phyloP scores from a whole-genome alignment of 1,140 invertebrate species.

The Camponotus floridanus region DNA sequence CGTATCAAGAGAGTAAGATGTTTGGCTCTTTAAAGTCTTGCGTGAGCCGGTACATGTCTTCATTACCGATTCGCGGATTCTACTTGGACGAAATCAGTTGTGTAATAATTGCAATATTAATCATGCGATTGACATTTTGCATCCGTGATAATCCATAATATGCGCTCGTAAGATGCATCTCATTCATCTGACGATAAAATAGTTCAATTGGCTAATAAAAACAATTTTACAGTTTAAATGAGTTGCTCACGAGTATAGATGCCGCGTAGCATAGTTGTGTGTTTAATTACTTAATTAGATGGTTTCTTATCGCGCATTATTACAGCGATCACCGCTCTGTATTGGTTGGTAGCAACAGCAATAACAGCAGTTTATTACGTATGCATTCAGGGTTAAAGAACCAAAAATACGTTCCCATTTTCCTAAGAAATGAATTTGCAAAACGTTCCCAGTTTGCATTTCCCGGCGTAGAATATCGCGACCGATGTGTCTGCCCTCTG shows the following conservation, averaged over 20 bases:
- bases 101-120: neutral
- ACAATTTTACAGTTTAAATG: neutral
- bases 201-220: slow-evolving; percentile 3
- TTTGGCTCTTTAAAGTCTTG: neutral
- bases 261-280: neutral
- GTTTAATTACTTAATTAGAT: slow-evolving; percentile 71
- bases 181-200: slow-evolving; percentile 4
- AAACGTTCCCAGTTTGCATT: slow-evolving; percentile 26
- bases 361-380: slow-evolving; percentile 56
- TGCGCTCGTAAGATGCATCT: neutral
- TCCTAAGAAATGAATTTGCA: slow-evolving; percentile 29
- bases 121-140: neutral
- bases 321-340: slow-evolving; percentile 30
- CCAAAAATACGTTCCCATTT: slow-evolving; percentile 47
- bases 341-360: slow-evolving; percentile 31
- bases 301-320: slow-evolving; percentile 53
- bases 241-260: neutral
- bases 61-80: neutral
- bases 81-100: neutral
- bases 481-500: neutral
- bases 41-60: neutral
- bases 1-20: neutral
- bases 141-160: neutral
- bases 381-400: slow-evolving; percentile 62
- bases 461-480: slow-evolving; percentile 2